Base-by-base conservation (phyloP, 2,113 vertebrate genomes). In the Clarias batrachus region DNA sequence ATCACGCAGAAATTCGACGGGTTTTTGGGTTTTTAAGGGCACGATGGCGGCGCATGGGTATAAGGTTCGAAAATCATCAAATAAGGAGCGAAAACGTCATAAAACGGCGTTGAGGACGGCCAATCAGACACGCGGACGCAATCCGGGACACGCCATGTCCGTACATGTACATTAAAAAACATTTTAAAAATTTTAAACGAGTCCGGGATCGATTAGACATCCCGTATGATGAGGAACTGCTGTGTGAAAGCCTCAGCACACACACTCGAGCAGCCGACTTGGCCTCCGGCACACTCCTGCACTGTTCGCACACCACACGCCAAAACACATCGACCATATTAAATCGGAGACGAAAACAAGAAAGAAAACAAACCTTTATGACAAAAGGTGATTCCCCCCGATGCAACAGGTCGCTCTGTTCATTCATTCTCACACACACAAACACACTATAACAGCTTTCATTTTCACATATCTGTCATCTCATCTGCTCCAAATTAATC, bases 61-160 rank as follows among this genome's bases (percentile, higher is more conserved):
- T 77, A n/a, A 57, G 54, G 48, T 33, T 48, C n/a, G 25, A 80
- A 88, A 88, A 54, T 86, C 54, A 52, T 85, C 90, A 91, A 92
- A 91, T 91, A 87, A 85, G 81, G 87, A 78, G 9, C 66, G 57
- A 89, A 92, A 91, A 90, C 90, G 88, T 91, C 91, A 92, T 65
- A 79, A 91, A 89, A 84, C 66, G 62, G 41, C 77, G 25, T 21
- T 8, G 63, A 11, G 3, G 41, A 37, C 60, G 48, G 84, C 90
- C 91, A 90, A 89, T 90, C 70, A 68, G 41, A 87, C 85, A 79
- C 78, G 17, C 9, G 84, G 54, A 59, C 62, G n/a, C 54, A 4
- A 68, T 85, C 82, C 84, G 33, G 76, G 87, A 52, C 73, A 71
- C 41, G n/a, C 52, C 85, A 37, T 3, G 9, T 62, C 59, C 16